Base-by-base conservation (phyloP, 2,888 invertebrate genomes). In the Nebria brevicollis region DNA sequence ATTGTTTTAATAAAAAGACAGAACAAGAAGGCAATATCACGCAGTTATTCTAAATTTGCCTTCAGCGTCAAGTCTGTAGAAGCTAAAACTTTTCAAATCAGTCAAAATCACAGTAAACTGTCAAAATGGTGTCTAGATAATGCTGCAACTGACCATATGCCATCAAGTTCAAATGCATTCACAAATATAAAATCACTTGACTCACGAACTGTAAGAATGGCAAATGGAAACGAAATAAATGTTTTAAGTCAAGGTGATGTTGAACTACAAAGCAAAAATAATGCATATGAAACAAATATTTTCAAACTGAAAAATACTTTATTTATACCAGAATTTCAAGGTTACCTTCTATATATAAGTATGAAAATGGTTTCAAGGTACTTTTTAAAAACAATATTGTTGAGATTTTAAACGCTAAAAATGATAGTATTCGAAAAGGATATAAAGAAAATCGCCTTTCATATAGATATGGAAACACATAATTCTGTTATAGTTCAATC, bases 241-340 rank as follows among this genome's bases (percentile, higher is more conserved):
- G 26, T 72, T n/a, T 43, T 43, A 1, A 43, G 1, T 0, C 1
- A 43, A 43, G 43, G 43, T 43, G 43, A 43, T 43, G 43, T 43
- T 43, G 43, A 43, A 43, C 43, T 43, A 8, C 43, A 20, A 20
- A 20, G 1, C 20, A 20, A 20, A 20, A 20, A 20, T 20, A 20
- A 20, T 20, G 20, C 20, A 20, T 20, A 20, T 20, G 20, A 20
- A 20, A 20, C 1, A 20, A 0, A 20, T 20, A 20, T 20, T 20
- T 76, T 43, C 43, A 43, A 43, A 43, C 10, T 76, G 66, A 41
- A 76, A 13, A 76, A 76, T 76, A 66, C 66, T 34, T 76, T 76
- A 66, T 64, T 65, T 76, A 34, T 66, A 66, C 66, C 76, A 66
- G 66, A 76, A 76, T 66, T 76, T 5, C 15, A 76, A 41, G 76